phyloP scores from a whole-genome alignment of 2,113 vertebrate genomes.

The Nibea albiflora region DNA sequence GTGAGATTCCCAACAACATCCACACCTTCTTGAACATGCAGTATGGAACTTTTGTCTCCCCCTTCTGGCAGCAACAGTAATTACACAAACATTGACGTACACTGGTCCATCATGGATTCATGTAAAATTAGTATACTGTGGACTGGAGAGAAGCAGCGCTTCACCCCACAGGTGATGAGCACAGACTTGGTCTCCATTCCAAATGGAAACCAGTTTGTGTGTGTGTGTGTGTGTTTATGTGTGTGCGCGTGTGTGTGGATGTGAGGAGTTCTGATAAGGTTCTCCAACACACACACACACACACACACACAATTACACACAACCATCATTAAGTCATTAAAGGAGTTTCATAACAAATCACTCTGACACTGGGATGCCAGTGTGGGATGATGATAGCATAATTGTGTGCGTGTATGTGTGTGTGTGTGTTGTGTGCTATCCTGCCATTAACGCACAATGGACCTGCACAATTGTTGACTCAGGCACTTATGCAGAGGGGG shows the following conservation, averaged over 20 bases:
- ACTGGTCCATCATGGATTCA: too few relatives aligned
- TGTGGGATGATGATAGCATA: slow-evolving; percentile 54
- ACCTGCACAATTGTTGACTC: slow-evolving; percentile 37
- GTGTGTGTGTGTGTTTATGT: not conserved
- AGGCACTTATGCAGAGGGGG: slow-evolving; percentile 9
- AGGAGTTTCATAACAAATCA: slow-evolving; percentile 42
- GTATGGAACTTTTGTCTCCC: too few relatives aligned
- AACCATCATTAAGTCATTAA: slow-evolving; percentile 24
- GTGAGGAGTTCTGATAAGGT: slow-evolving; percentile 51
- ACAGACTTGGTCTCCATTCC: too few relatives aligned
- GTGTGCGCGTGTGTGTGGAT: not conserved
- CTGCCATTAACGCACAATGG: slow-evolving; percentile 63
- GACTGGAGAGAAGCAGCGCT: too few relatives aligned
- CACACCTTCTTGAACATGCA: too few relatives aligned
- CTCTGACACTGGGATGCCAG: slow-evolving; percentile 33
- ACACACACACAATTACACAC: slow-evolving; percentile 20
- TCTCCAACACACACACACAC: slow-evolving; percentile 13
- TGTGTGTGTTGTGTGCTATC: slow-evolving; percentile 41
- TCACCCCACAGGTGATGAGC: too few relatives aligned
- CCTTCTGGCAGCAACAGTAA: too few relatives aligned
- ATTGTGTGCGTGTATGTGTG: slow-evolving; percentile 38
- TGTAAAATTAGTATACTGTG: too few relatives aligned
- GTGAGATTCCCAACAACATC: too few relatives aligned
- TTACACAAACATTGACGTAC: too few relatives aligned
- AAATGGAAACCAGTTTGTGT: too few relatives aligned